Percentiles rank a stretch among this genome's conserved stretches.
phyloP scores from a whole-genome alignment of 2,113 vertebrate genomes.

The Phalacrocorax pelagicus region DNA sequence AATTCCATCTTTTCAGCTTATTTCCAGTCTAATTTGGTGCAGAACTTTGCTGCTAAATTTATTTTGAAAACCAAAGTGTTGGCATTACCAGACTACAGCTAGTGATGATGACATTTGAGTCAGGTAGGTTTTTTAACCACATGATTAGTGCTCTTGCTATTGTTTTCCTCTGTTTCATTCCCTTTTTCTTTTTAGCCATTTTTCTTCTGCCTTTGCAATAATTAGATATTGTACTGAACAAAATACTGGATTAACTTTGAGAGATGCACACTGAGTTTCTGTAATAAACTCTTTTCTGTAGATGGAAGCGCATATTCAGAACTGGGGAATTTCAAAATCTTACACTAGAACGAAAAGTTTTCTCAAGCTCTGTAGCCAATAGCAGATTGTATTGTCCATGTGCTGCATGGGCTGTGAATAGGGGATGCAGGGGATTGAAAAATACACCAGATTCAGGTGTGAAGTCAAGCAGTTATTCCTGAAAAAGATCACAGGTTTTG shows the following conservation, averaged over 20 bases:
- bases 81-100: background rate
- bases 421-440: background rate
- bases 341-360: background rate
- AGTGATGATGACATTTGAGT: background rate
- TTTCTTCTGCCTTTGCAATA: background rate
- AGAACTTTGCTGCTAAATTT: background rate
- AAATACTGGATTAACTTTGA: background rate
- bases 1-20: background rate
- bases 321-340: background rate
- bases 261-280: background rate
- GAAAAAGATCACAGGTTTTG: background rate
- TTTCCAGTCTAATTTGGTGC: background rate
- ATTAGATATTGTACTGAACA: background rate
- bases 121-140: background rate
- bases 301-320: background rate
- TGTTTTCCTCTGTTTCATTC: background rate
- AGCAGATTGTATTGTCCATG: background rate
- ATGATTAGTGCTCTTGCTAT: background rate
- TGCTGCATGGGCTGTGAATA: background rate
- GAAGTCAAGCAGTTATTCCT: background rate
- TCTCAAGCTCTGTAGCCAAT: background rate
- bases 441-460: background rate
- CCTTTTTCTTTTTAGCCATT: background rate
- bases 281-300: background rate
- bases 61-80: background rate